Base-by-base conservation (phyloP, 1,140 invertebrate species). In the Formica selysi region DNA sequence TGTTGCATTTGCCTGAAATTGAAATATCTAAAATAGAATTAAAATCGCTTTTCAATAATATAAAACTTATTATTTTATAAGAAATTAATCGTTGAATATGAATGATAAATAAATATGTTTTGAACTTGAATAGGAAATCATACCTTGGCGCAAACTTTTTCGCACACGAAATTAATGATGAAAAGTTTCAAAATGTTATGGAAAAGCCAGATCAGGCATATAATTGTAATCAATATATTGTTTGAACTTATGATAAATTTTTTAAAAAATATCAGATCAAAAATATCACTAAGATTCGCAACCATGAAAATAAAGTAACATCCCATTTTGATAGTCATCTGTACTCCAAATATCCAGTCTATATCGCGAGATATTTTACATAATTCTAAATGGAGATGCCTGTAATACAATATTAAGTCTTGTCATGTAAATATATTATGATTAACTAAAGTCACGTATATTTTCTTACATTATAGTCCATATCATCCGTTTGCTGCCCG, bases 301-400 rank as follows among this genome's bases (percentile, higher is more conserved):
- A 19, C 16, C 36, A 67, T n/a, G 7, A 36, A 67, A 22, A n/a
- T 22, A 36, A 61, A 76, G 41, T 76, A 76, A 61, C 54, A n/a
- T n/a, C 41, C 48, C 65, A 71, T 70, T 71, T 81, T 41, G 2
- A 71, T 7, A 51, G 79, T 61, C 65, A 71, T 68, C 11, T 71
- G 29, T 29, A 44, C 26, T 38, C 22, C 79, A 16, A 81, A 81
- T 16, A 80, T 38, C 19, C 19, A 36, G 36, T 59, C 29, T 26
- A 80, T 36, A 19, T 80, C 51, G 1, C 48, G 44, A 41, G 29
- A 54, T 54, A 81, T 29, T 71, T 59, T 68, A n/a, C 79, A 32
- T 41, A 71, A 59, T 57, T 80, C 64, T 6, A 54, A 54, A 41
- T 80, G 78, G 16, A 80, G 61, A n/a, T 80, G 78, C 16, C 78